Percentiles rank a stretch among this genome's conserved stretches.
phyloP scores from a whole-genome alignment of 2,888 invertebrate species.

The Aphodius sticticus region DNA sequence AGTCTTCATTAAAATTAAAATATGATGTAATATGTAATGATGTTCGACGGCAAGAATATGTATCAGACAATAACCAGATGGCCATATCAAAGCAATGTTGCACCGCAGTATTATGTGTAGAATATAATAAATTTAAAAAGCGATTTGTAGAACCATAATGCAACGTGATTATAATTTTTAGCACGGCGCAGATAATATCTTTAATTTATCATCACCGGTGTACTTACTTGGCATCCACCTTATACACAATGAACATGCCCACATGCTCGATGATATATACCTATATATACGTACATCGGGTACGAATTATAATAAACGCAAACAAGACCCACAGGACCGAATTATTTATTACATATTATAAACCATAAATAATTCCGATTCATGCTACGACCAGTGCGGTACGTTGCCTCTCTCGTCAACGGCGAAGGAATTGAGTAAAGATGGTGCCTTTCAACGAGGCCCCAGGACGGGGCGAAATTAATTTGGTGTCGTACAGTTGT shows the following conservation, averaged over 20 bases:
- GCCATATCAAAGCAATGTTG: not conserved
- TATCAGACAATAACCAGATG: no score
- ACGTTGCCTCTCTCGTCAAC: constrained; percentile 14
- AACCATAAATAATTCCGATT: constrained; percentile 20
- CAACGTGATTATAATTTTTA: not conserved
- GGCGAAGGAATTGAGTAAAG: not conserved
- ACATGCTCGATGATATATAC: not conserved
- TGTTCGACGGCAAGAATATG: no score
- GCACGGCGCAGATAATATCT: not conserved
- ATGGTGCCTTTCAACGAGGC: constrained; percentile 17
- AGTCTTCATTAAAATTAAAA: no score
- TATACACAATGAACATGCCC: not conserved
- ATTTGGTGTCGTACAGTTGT: constrained; percentile 21
- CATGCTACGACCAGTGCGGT: constrained; percentile 6
- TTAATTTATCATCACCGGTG: not conserved
- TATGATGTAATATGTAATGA: no score
- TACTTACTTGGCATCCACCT: not conserved
- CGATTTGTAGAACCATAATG: not conserved
- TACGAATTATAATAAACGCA: constrained; percentile 24
- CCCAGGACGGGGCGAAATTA: constrained; percentile 12
- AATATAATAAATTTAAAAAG: not conserved
- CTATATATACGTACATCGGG: not conserved
- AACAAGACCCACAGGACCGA: constrained; percentile 18
- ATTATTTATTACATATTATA: constrained; percentile 25
- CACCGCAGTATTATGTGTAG: no score